Base-by-base conservation (phyloP, 2,113 vertebrate genomes). In the Hippocampus comes region DNA sequence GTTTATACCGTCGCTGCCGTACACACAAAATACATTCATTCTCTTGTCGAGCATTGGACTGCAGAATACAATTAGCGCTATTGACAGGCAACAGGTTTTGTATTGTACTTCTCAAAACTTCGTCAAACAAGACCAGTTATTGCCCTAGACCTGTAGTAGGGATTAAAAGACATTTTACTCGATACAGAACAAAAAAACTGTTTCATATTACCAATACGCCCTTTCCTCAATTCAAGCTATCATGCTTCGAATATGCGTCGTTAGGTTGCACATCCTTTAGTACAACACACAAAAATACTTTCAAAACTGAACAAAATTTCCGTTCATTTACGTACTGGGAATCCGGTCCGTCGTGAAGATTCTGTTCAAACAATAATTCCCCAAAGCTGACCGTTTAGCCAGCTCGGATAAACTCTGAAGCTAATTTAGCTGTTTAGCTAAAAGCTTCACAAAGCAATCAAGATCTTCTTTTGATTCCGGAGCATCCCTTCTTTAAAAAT, bases 391-490 rank as follows among this genome's bases (percentile, higher is more conserved):
- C 74, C 73, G 63, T 53, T 59, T 1, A 72, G 69, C 68, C 83
- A 82, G 70, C 67, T 60, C 15, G 66, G 23, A 30, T 55, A 43
- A 41, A n/a, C 49, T 41, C 23, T 43, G 21, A 6, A 46, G 82
- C 79, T 83, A 78, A 75, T 60, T 75, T 55, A 49, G 76, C 78
- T 80, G 34, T 12, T n/a, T 20, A 64, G 71, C 80, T 68, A 84
- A 30, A 23, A 71, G 71, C 70, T 73, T 43, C 63, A 73, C 67
- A 59, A 76, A 1, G 49, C 64, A 42, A 53, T 9, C 23, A 14
- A 73, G 2, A 70, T 64, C 11, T 57, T 21, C 9, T 63, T 63
- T 72, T 71, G 63, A 15, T 27, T 67, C 59, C 48, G 38, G 68
- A 71, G 42, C 41, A 27, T 27, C 72, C 51, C 21, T 46, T 55